Evolutionary conservation across 2,888 invertebrate genomes (phyloP), one percentile per base, ranked within the genome.

Genomic region (Pammene aurita): DNA sequence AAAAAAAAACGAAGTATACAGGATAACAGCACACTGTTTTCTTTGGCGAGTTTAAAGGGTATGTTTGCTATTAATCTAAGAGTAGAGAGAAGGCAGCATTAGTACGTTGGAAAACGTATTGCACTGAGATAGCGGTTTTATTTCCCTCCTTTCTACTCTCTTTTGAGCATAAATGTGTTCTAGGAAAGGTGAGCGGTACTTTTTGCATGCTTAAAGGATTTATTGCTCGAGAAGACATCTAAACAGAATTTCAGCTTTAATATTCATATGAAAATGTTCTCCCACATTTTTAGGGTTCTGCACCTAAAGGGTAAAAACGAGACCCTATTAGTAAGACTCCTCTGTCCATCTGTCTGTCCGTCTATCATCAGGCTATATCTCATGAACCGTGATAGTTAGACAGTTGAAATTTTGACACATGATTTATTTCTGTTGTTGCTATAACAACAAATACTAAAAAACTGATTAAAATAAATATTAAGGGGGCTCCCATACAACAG

Each of bases 71-170:
- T 80, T 79, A 84, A 80, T 80, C 78, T 76, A 71, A 73, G 71
- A 76, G 76, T 75, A 78, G 76, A 77, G 75, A 76, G 76, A 73
- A 54, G 48, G 70, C 52, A 52, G 64, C 72, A 57, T 61, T 60
- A 82, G 81, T 80, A 78, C 78, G 80, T 80, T 70, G 78, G 78
- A 61, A 78, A 83, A 85, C 79, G 77, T 82, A 85, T 82, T 79
- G 83, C 82, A 81, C 76, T 75, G 76, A 82, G 82, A 85, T 84
- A 84, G 82, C 80, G 78, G 80, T 83, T 85, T 86, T 86, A 85
- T 85, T 83, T 82, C 80, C 41, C 50, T 77, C 78, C 75, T 74
- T 71, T 71, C 74, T 73, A 72, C 73, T 78, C 78, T 83, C 77
- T 76, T 77, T 77, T 75, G 77, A 79, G 78, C 80, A 82, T 83